Conservation (phyloP, 2,113 vertebrate species). For the Tragelaphus buxtoni region DNA sequence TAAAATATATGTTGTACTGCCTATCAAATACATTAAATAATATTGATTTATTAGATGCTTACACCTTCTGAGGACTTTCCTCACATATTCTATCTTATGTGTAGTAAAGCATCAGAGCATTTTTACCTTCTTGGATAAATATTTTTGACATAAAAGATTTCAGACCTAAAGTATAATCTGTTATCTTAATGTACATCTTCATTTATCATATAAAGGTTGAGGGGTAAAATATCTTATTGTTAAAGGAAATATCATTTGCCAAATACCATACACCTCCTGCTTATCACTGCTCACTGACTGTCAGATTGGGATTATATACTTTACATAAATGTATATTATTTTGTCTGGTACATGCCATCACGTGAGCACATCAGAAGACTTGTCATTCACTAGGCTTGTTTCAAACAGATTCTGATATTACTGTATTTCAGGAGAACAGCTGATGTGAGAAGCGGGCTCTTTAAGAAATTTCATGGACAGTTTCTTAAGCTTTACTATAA, state of each 20-base stretch:
- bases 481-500: background rate
- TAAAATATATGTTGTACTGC: background rate
- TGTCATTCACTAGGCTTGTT: background rate
- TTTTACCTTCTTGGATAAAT: background rate
- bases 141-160: constrained; percentile 14
- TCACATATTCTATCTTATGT: background rate
- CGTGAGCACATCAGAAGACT: background rate
- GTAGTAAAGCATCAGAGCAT: background rate
- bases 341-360: background rate
- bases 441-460: constrained; percentile 20
- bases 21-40: background rate
- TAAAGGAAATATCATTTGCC: constrained; percentile 59
- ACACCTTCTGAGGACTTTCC: background rate
- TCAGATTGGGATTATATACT: background rate
- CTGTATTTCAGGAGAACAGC: background rate
- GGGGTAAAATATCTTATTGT: background rate
- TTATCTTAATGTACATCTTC: background rate
- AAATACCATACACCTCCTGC: background rate
- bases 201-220: background rate
- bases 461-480: background rate
- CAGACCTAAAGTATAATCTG: background rate
- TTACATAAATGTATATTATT: background rate
- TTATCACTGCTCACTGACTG: background rate
- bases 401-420: background rate
- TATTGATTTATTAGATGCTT: background rate